Evolutionary conservation across 2,888 invertebrate genomes (phyloP).

Genomic region (Limnephilus auricula): DNA sequence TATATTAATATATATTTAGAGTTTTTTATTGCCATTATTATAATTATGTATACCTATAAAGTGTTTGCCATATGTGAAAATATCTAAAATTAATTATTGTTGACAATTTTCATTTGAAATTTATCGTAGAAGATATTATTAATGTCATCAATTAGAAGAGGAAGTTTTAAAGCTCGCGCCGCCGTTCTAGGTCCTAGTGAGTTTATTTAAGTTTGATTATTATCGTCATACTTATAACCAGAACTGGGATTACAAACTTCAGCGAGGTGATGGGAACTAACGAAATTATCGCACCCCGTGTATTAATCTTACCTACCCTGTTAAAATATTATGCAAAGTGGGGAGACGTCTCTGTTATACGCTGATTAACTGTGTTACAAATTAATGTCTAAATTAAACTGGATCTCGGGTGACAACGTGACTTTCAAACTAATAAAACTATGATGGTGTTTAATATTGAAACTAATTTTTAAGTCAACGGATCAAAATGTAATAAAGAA

Average conservation of each 20-base stretch:
- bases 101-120: neutral
- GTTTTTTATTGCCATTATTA: no score
- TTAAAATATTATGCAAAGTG: constrained; percentile 7
- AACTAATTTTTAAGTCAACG: neutral
- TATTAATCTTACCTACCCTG: constrained; percentile 30
- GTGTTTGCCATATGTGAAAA: no score
- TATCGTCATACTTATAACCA: constrained; percentile 54
- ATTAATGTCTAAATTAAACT: neutral
- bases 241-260: constrained; percentile 51
- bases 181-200: neutral
- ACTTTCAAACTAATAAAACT: neutral
- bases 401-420: constrained; percentile 9
- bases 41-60: no score
- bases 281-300: constrained; percentile 42
- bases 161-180: neutral
- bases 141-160: neutral
- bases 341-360: constrained; percentile 22
- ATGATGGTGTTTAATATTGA: neutral
- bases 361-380: constrained; percentile 20
- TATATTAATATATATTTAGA: no score
- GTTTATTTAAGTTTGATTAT: constrained; percentile 62
- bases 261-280: constrained; percentile 34
- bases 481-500: neutral
- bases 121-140: neutral
- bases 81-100: neutral